A percentile compares a stretch with the other conserved stretches of the same genome.
Conservation (phyloP, 2,888 invertebrate species). For the Drosophila affinis region DNA sequence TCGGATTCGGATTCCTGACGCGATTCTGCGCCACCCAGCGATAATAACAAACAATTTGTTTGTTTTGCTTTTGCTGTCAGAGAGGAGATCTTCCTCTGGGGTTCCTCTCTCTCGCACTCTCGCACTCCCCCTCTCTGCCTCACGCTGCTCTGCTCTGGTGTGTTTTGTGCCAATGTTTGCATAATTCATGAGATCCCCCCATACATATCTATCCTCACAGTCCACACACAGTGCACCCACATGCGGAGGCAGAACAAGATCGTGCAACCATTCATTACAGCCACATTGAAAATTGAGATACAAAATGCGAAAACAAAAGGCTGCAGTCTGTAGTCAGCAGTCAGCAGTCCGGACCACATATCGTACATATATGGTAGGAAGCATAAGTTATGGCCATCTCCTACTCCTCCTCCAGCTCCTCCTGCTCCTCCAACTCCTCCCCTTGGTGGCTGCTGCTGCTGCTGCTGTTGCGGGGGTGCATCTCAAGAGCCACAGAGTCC, state of each 20-base stretch:
- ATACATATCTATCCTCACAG: constrained; percentile 14
- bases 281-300: constrained; percentile 73
- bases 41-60: constrained; percentile 79
- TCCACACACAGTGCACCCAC: constrained; percentile 54
- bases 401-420: background rate
- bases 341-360: constrained; percentile 28
- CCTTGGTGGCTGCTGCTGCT: background rate
- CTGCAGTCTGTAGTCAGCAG: constrained; percentile 1
- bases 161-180: constrained; percentile 60
- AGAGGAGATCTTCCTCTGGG: constrained; percentile 4
- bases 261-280: constrained; percentile 64
- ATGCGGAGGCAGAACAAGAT: constrained; percentile 46
- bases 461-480: constrained; percentile 27
- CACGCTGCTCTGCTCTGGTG: constrained; percentile 7
- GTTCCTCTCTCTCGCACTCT: background rate
- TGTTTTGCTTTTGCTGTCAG: constrained; percentile 53
- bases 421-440: background rate
- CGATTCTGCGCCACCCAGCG: constrained; percentile 72
- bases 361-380: constrained; percentile 58
- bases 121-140: constrained; percentile 29
- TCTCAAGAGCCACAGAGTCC: constrained; percentile 9
- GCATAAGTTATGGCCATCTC: constrained; percentile 50
- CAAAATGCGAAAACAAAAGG: constrained; percentile 59
- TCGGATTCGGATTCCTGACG: constrained; percentile 58
- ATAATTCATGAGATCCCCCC: constrained; percentile 67